These are phyloP conservation scores for Apostichopus parvimensis DNA, from an alignment of 35 echinoderm and acorn worm species.

Conservation along the genomic window DNA sequence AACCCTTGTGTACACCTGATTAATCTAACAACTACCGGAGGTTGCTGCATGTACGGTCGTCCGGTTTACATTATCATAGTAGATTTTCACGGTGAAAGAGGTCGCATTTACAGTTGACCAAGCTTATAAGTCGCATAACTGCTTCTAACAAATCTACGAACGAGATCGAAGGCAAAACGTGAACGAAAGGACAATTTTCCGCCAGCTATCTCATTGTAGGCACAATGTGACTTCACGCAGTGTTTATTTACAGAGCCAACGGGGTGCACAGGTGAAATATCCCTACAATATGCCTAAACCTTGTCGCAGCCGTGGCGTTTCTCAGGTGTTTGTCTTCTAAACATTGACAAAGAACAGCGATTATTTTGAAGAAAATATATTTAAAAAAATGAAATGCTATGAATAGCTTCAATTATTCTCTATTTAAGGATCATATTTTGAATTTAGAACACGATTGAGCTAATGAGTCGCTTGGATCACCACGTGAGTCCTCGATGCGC, in stretches of 20 bases:
- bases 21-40: slow-evolving; percentile 29
- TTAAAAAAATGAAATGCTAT: slow-evolving; percentile 12
- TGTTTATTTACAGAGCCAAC: slow-evolving; percentile 58
- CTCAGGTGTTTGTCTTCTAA: slow-evolving; percentile 53
- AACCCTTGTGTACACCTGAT: background rate
- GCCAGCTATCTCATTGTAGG: background rate
- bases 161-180: background rate
- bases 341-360: background rate
- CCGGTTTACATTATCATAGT: slow-evolving; percentile 4
- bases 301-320: background rate
- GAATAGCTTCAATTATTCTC: slow-evolving; percentile 36
- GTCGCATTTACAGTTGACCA: background rate
- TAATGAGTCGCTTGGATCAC: background rate
- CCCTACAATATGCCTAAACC: background rate
- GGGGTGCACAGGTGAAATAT: slow-evolving; percentile 49
- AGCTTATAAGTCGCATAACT: background rate
- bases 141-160: background rate
- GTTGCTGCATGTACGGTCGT: slow-evolving; percentile 18
- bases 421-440: background rate
- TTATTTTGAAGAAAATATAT: background rate
- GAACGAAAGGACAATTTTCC: background rate
- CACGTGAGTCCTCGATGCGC: background rate
- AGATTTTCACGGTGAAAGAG: background rate
- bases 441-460: background rate
- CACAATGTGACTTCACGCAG: slow-evolving; percentile 39